phyloP scores from a whole-genome alignment of 2,888 invertebrate species.

The Nebria salina region DNA sequence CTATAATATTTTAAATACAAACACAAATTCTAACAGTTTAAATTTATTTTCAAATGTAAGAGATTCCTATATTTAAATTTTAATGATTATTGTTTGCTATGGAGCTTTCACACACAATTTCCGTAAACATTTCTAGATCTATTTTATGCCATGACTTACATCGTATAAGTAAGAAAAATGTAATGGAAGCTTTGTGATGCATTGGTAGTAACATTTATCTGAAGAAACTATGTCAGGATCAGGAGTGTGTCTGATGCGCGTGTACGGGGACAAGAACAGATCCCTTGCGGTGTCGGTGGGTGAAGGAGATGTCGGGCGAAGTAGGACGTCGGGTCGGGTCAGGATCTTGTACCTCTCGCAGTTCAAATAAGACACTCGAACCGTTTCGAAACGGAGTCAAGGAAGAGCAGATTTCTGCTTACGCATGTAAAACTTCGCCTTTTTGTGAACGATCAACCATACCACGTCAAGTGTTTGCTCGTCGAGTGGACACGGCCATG shows the following conservation, averaged over 20 bases:
- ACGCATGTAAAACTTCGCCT: conserved; percentile 45
- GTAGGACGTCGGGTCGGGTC: background rate
- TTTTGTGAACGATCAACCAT: conserved; percentile 44
- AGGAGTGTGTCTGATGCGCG: conserved; percentile 1
- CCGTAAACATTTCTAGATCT: too few relatives aligned
- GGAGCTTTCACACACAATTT: too few relatives aligned
- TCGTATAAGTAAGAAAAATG: background rate
- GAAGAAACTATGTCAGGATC: conserved; percentile 28
- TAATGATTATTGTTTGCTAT: too few relatives aligned
- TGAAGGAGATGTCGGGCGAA: background rate
- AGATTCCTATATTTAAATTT: too few relatives aligned
- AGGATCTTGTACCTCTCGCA: background rate
- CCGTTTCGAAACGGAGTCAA: background rate
- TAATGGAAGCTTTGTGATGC: background rate
- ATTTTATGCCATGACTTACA: background rate
- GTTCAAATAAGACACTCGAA: conserved; percentile 40
- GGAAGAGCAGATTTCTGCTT: conserved; percentile 36
- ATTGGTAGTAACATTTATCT: conserved; percentile 8
- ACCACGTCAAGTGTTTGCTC: conserved; percentile 32
- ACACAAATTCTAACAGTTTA: too few relatives aligned
- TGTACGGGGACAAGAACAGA: conserved; percentile 5
- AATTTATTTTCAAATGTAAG: too few relatives aligned
- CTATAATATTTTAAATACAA: too few relatives aligned
- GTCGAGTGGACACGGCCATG: background rate
- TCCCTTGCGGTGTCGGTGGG: background rate